Conservation (phyloP, 1,140 invertebrate species). For the Zophobas morio region DNA sequence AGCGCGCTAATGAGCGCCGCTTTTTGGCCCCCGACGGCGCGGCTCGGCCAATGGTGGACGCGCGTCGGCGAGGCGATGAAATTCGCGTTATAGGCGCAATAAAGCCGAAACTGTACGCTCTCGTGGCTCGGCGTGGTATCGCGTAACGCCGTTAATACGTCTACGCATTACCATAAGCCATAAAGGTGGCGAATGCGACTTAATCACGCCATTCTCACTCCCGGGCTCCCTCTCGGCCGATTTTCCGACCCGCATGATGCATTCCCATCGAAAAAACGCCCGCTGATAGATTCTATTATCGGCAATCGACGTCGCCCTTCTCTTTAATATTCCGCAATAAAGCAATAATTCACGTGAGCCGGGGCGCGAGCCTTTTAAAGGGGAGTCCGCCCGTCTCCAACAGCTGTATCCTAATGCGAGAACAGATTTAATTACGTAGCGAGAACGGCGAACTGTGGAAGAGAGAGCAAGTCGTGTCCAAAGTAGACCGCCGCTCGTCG, state of each 20-base stretch:
- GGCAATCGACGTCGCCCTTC: conserved; percentile 40
- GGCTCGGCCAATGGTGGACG: background rate
- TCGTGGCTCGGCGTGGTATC: too few species aligned
- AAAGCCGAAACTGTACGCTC: too few species aligned
- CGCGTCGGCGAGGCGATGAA: background rate
- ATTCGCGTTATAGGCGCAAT: too few species aligned
- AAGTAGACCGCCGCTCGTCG: conserved; percentile 26
- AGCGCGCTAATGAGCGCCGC: too few species aligned
- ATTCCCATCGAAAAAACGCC: conserved; percentile 12
- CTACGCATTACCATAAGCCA: too few species aligned
- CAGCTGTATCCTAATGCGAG: conserved; percentile 47
- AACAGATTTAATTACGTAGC: conserved; percentile 46
- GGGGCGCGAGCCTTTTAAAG: conserved; percentile 39
- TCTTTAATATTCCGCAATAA: conserved; percentile 43
- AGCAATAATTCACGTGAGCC: conserved; percentile 40
- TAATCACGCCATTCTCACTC: too few species aligned
- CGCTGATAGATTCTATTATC: conserved; percentile 35
- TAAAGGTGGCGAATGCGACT: too few species aligned
- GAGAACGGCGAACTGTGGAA: conserved; percentile 9
- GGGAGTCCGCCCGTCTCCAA: conserved; percentile 33
- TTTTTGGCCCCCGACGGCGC: too few species aligned
- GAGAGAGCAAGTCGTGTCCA: conserved; percentile 36
- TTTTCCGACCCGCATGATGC: conserved; percentile 12
- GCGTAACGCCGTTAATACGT: too few species aligned
- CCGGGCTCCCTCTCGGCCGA: too few species aligned